phyloP scores from a whole-genome alignment of 1,140 invertebrate species.

The Copidosoma floridanum region DNA sequence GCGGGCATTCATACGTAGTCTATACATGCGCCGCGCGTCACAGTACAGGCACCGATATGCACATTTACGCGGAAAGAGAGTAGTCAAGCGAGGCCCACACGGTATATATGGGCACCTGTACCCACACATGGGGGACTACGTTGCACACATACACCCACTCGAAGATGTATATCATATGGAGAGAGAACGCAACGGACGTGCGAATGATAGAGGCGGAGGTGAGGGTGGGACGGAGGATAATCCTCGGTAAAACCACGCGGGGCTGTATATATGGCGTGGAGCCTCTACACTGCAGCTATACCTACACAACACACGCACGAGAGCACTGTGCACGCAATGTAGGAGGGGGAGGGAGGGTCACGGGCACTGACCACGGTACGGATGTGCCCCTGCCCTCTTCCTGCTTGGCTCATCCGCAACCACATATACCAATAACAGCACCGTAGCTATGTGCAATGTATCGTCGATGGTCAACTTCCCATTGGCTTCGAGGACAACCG shows the following conservation, averaged over 20 bases:
- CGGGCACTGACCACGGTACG: conserved; percentile 57
- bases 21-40: too few species aligned
- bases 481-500: too few species aligned
- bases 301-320: conserved; percentile 11
- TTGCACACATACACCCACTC: too few species aligned
- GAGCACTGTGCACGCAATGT: background rate
- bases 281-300: too few species aligned
- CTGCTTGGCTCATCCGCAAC: conserved; percentile 38
- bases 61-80: too few species aligned
- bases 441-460: background rate
- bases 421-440: too few species aligned
- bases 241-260: conserved; percentile 49
- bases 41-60: too few species aligned
- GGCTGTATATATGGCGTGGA: too few species aligned
- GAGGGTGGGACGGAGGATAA: conserved; percentile 43
- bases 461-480: background rate
- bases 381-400: conserved; percentile 57
- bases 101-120: too few species aligned
- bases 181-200: background rate
- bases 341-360: conserved; percentile 47
- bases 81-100: too few species aligned
- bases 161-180: background rate
- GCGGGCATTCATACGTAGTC: background rate
- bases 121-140: too few species aligned
- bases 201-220: conserved; percentile 1